Conservation (phyloP, 92 coral and sea anemone genomes). For the Palythoa heliodiscus region DNA sequence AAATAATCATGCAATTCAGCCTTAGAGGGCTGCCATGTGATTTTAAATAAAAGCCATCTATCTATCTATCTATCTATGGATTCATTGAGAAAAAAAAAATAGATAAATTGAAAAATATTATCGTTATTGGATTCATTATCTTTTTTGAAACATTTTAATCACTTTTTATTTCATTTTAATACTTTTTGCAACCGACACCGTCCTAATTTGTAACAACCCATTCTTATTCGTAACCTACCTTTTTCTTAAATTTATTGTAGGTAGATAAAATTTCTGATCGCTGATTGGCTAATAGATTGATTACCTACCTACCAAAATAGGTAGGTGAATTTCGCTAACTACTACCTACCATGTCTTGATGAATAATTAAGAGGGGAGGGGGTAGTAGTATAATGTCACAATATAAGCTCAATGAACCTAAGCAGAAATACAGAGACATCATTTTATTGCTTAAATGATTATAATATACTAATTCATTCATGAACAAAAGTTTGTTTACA, state of each 20-base stretch:
- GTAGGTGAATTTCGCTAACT: background rate
- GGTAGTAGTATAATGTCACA: background rate
- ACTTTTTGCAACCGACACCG: background rate
- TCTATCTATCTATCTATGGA: background rate
- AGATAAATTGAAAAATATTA: background rate
- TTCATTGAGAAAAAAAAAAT: background rate
- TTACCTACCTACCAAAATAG: background rate
- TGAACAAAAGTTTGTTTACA: too few relatives aligned
- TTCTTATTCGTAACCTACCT: background rate
- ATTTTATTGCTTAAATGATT: too few relatives aligned
- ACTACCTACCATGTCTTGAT: background rate
- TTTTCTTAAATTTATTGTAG: background rate
- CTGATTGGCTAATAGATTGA: background rate
- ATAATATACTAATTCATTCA: too few relatives aligned
- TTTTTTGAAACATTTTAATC: background rate
- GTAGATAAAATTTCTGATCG: background rate
- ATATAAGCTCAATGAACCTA: background rate
- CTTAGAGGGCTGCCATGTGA: too few relatives aligned
- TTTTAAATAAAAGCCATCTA: too few relatives aligned
- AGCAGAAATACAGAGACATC: too few relatives aligned
- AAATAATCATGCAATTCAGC: too few relatives aligned
- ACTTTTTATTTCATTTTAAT: background rate
- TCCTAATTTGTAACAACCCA: background rate
- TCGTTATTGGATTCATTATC: background rate
- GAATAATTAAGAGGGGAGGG: too few relatives aligned